phyloP scores from a whole-genome alignment of 2,888 invertebrate species.

The Pocota personata region DNA sequence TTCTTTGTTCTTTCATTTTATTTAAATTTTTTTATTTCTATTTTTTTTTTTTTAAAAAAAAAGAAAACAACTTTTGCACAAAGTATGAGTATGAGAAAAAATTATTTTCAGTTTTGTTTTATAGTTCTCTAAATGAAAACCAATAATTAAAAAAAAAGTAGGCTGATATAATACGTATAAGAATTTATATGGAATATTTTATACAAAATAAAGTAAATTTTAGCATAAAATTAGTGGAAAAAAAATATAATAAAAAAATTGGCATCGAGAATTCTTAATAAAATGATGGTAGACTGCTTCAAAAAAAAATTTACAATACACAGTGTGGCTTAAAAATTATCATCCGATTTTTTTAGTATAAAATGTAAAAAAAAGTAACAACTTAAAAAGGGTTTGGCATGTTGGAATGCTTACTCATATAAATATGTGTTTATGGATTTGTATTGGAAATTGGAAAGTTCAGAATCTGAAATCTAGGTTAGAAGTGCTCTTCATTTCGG shows the following conservation, averaged over 20 bases:
- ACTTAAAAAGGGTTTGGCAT: neutral
- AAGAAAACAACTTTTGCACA: slow-evolving; percentile 53
- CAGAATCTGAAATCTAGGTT: too few relatives aligned
- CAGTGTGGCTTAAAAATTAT: slow-evolving; percentile 50
- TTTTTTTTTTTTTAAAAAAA: neutral
- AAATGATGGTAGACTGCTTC: slow-evolving; percentile 38
- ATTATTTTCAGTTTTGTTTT: neutral
- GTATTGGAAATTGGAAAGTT: too few relatives aligned
- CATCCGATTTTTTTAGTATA: neutral
- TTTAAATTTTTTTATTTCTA: slow-evolving; percentile 1
- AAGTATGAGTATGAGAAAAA: slow-evolving; percentile 24
- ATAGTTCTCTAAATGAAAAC: slow-evolving; percentile 11
- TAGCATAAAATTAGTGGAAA: slow-evolving; percentile 45
- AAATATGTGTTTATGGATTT: too few relatives aligned
- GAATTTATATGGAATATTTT: slow-evolving; percentile 68
- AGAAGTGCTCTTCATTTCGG: too few relatives aligned
- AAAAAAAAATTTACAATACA: neutral
- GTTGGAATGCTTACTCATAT: neutral
- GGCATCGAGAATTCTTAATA: slow-evolving; percentile 38
- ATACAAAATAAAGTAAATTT: slow-evolving; percentile 58
- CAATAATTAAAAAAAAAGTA: slow-evolving; percentile 40
- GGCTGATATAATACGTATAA: slow-evolving; percentile 69
- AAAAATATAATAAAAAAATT: slow-evolving; percentile 16
- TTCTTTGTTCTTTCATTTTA: slow-evolving; percentile 11
- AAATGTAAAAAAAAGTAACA: neutral